phyloP scores from a whole-genome alignment of 2,113 vertebrate genomes.

The Propithecus coquereli region DNA sequence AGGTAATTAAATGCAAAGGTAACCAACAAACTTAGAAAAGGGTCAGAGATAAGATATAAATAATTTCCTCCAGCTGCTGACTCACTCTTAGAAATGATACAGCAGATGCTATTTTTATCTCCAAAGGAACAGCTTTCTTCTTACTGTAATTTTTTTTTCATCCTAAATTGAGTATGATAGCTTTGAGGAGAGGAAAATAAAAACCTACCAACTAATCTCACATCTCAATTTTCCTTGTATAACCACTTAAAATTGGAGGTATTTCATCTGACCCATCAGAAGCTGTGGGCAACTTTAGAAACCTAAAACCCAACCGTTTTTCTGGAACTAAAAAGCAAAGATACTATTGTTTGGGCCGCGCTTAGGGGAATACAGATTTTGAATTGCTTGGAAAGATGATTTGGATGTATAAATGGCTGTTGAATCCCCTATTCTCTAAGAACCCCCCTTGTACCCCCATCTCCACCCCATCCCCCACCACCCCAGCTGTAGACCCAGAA shows the following conservation, averaged over 20 bases:
- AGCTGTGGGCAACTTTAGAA: neutral
- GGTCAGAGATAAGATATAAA: neutral
- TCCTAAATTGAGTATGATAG: neutral
- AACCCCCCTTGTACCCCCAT: accelerated
- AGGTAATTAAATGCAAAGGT: conserved; percentile 17
- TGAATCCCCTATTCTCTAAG: neutral
- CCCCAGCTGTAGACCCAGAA: neutral
- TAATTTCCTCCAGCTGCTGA: conserved; percentile 7
- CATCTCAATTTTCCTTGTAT: neutral
- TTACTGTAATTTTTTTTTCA: neutral
- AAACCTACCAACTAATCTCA: neutral
- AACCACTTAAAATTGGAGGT: neutral
- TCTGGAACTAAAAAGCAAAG: neutral
- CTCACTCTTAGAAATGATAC: neutral
- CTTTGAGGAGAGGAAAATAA: neutral
- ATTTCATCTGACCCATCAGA: neutral
- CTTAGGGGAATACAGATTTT: neutral
- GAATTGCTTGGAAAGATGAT: neutral
- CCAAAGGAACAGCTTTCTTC: neutral
- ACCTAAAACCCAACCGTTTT: neutral
- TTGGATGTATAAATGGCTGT: neutral
- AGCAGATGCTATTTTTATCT: conserved; percentile 47
- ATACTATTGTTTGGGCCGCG: neutral
- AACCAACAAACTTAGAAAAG: neutral
- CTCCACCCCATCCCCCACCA: too few relatives aligned